phyloP scores from a whole-genome alignment of 1,140 invertebrate species.

The Drosophila persimilis region DNA sequence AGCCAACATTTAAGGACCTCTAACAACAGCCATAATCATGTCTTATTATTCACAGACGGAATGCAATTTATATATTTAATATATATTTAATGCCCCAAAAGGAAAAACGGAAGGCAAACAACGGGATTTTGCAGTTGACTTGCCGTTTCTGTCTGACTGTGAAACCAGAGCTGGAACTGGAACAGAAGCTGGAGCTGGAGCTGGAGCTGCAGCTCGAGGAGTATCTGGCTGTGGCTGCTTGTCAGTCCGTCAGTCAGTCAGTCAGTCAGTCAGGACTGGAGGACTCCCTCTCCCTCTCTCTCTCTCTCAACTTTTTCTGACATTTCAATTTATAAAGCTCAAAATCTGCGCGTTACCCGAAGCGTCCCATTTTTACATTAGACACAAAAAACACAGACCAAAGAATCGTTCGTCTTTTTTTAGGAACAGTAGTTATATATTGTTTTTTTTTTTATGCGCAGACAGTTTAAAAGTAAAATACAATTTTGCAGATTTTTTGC shows the following conservation, averaged over 20 bases:
- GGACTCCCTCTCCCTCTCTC: too few relatives aligned
- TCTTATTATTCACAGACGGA: conserved; percentile 49
- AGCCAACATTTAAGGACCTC: neutral
- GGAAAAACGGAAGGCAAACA: conserved; percentile 27
- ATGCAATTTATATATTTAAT: conserved; percentile 38
- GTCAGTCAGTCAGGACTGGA: conserved; percentile 32
- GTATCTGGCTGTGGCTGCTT: conserved; percentile 46
- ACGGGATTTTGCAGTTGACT: conserved; percentile 55
- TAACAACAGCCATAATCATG: conserved; percentile 21
- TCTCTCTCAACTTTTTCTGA: conserved; percentile 75
- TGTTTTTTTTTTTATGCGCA: conserved; percentile 11
- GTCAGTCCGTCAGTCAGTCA: conserved; percentile 12
- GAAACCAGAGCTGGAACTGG: neutral
- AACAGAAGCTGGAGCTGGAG: too few relatives aligned
- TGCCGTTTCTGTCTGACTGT: conserved; percentile 21
- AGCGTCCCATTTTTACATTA: conserved; percentile 70
- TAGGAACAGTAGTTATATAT: neutral
- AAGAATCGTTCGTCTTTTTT: neutral
- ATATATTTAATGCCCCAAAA: conserved; percentile 30
- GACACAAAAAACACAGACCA: conserved; percentile 46
- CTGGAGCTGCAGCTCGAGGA: too few relatives aligned
- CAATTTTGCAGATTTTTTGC: conserved; percentile 60
- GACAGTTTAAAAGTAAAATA: conserved; percentile 69
- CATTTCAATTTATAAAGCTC: conserved; percentile 82
- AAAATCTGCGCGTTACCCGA: conserved; percentile 76